Evolutionary conservation across 2,113 vertebrate species (phyloP), one percentile per base, ranked within the genome.

Genomic region (Micronisus gabar): DNA sequence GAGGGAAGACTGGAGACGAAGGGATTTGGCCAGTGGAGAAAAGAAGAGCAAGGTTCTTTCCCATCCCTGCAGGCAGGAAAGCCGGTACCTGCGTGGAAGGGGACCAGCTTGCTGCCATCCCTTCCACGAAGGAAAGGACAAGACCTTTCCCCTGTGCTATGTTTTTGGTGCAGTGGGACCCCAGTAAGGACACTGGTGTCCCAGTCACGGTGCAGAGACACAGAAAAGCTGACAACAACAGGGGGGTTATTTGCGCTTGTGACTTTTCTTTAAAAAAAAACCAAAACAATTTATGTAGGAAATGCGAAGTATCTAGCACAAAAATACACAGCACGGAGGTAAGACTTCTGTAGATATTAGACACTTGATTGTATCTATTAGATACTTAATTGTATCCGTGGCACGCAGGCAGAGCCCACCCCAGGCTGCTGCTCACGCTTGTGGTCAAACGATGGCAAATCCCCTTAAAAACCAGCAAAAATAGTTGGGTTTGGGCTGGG

Each of bases 201-300:
- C 75, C 56, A 41, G 62, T 14, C 26, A 22, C 73, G 6, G 13
- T 3, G 36, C 48, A 30, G 5, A 67, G 41, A 45, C 15, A 32
- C 45, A 34, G 53, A 50, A 68, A 43, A 80, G 16, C n/a, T 5
- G 3, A 21, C 32, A 70, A 8, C 43, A 41, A 18, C 13, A 18
- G 20, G 8, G 47, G 13, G 10, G 11, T 65, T 61, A 7, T 41
- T 81, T 41, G 18, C 26, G 8, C 20, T 40, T 1, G 1, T 52
- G 27, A 21, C 21, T 58, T 83, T 34, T 53, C 71, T 48, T 61
- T 27, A 22, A 43, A 81, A 87, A 43, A 96, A 80, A n/a, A n/a
- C n/a, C 14, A 14, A 14, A 41, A 68, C 88, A 91, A 88, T 79
- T 97, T 88, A 93, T 84, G 86, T 86, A 94, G 93, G 92, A 85